Conservation (phyloP, 1,140 invertebrate species). For the Philaenus spumarius region DNA sequence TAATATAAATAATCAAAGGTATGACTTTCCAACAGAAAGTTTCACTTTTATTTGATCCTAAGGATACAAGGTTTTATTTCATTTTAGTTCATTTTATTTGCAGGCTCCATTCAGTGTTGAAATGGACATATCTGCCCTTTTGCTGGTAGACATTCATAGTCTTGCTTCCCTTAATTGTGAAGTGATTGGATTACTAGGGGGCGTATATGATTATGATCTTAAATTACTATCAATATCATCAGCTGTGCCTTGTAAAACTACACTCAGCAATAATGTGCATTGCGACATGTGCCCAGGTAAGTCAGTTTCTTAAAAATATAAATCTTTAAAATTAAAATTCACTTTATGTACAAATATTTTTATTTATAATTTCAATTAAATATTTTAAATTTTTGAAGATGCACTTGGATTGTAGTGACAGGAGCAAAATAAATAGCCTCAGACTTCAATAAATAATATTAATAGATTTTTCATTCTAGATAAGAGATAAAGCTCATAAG, state of each 20-base stretch:
- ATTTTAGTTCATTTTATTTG: no score
- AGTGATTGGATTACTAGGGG: constrained; percentile 66
- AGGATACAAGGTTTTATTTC: no score
- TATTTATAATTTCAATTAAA: neutral
- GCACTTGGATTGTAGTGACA: no score
- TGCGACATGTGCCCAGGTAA: constrained; percentile 71
- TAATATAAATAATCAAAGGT: no score
- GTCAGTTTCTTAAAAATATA: neutral
- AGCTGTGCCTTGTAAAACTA: constrained; percentile 50
- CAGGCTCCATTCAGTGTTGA: constrained; percentile 55
- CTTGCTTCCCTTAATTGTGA: constrained; percentile 55
- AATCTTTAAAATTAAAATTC: neutral
- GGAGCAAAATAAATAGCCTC: no score
- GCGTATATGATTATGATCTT: constrained; percentile 37
- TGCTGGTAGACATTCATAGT: constrained; percentile 61
- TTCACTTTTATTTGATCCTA: no score
- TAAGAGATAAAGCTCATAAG: neutral
- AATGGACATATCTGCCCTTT: constrained; percentile 49
- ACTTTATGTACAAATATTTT: neutral
- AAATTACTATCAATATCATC: constrained; percentile 41
- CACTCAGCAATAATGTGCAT: constrained; percentile 51
- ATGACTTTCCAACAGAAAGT: no score
- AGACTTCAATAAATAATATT: no score
- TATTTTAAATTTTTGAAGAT: no score
- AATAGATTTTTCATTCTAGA: no score